These are phyloP conservation scores for Ceratina calcarata DNA, from an alignment of 1,140 invertebrate species.

Conservation along the genomic window DNA sequence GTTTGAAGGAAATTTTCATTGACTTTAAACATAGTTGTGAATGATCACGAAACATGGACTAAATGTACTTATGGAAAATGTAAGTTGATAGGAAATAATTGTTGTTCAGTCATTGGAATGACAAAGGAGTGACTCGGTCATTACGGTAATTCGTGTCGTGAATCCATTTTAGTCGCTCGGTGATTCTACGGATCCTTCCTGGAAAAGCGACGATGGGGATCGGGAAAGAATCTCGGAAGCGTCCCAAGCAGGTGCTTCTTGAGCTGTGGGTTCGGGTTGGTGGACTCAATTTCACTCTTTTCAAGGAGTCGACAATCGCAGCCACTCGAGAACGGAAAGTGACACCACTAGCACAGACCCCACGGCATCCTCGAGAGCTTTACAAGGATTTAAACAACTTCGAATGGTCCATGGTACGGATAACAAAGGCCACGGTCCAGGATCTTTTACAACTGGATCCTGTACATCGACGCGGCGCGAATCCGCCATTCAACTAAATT, in stretches of 20 bases:
- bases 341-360: slow-evolving; percentile 70
- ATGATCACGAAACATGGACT: too few relatives aligned
- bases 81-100: too few relatives aligned
- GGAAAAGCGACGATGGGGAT: slow-evolving; percentile 14
- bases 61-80: too few relatives aligned
- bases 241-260: slow-evolving; percentile 52
- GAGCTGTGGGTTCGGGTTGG: slow-evolving; percentile 45
- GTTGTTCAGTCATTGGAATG: neutral
- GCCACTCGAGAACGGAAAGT: slow-evolving; percentile 75
- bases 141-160: slow-evolving; percentile 36
- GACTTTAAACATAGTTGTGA: too few relatives aligned
- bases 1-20: neutral
- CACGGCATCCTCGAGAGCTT: slow-evolving; percentile 62
- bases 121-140: neutral
- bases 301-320: slow-evolving; percentile 72
- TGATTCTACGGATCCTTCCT: slow-evolving; percentile 46
- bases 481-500: slow-evolving; percentile 36
- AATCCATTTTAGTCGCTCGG: slow-evolving; percentile 36
- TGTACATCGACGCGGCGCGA: slow-evolving; percentile 42
- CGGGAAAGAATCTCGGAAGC: neutral
- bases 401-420: slow-evolving; percentile 61
- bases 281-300: slow-evolving; percentile 65
- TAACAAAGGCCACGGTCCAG: slow-evolving; percentile 64
- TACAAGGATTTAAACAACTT: slow-evolving; percentile 80
- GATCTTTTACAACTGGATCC: slow-evolving; percentile 63